A percentile compares a stretch with the other conserved stretches of the same genome.
phyloP scores from a whole-genome alignment of 2,113 vertebrate genomes.

The Eulacestoma nigropectus region DNA sequence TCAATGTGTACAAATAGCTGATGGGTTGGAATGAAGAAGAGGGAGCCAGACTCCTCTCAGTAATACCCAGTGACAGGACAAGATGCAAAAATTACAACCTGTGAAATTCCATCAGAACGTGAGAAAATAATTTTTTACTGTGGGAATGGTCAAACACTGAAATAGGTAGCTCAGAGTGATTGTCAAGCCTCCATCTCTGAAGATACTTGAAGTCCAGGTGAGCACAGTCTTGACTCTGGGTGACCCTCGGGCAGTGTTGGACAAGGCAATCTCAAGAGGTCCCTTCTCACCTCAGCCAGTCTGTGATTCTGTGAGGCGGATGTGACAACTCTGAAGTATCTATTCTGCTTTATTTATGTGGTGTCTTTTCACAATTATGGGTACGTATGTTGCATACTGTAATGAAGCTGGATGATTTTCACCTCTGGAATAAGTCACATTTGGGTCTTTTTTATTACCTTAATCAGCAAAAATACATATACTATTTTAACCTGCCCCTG shows the following conservation, averaged over 20 bases:
- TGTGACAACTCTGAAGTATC: background rate
- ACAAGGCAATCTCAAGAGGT: background rate
- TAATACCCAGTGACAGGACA: background rate
- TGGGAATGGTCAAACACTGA: background rate
- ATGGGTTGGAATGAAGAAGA: background rate
- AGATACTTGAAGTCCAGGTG: background rate
- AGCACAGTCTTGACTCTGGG: background rate
- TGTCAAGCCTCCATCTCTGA: background rate
- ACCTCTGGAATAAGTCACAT: background rate
- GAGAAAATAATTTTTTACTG: background rate
- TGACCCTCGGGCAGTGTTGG: background rate
- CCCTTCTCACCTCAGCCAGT: background rate
- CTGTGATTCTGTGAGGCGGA: background rate
- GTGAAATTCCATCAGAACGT: background rate
- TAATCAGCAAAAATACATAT: conserved; percentile 49
- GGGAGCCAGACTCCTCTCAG: background rate
- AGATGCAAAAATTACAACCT: background rate
- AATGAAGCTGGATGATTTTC: conserved; percentile 2
- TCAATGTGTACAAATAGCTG: background rate
- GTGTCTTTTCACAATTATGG: background rate
- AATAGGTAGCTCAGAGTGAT: background rate
- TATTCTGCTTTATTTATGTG: background rate
- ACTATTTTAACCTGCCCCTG: conserved; percentile 45
- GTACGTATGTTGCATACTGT: background rate
- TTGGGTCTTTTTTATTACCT: conserved; percentile 27